Base-by-base conservation (phyloP, 1,140 invertebrate species). In the Zelostemma sp. region DNA sequence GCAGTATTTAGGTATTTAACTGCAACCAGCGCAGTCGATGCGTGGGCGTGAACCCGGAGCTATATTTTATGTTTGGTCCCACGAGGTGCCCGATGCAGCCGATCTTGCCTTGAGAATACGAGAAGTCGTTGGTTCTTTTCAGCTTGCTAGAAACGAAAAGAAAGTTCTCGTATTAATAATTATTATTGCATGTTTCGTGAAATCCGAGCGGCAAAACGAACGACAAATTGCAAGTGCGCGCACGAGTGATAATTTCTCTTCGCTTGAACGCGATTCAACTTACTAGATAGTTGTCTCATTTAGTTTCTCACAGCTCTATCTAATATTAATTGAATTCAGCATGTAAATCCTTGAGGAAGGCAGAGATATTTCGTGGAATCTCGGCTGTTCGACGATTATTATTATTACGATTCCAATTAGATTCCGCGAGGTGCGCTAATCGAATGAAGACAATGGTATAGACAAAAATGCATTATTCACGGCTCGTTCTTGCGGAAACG, bases 1-100 rank as follows among this genome's bases (percentile, higher is more conserved):
- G 59, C 56, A 72, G 74, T 79, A 73, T 81, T 82, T 81, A 71
- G 78, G 74, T 78, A 80, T 80, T 82, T 81, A 78, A 80, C 77
- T 71, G 66, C 72, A 57, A 74, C 64, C 67, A 59, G 62, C 62
- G 53, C 60, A 17, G 47, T 50, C 57, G 64, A 73, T 70, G 72
- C 71, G 72, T 75, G 79, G 80, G 80, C 76, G 80, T 77, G 72
- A 73, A 80, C 64, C 65, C 43, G 28, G 45, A 54, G 67, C 75
- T 74, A 78, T 80, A 82, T 82, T 80, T 81, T 80, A 81, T 58
- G 73, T 75, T 79, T 78, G 75, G 71, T 70, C 61, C 57, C 56
- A 61, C 33, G 51, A 71, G 61, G 40, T 80, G 78, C 73, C 75
- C 54, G 49, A 48, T 62, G 72, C 78, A 80, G 74, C 72, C 68